Conservation (phyloP, 2,797 vertebrate genomes). For the Myotis pilosus region DNA sequence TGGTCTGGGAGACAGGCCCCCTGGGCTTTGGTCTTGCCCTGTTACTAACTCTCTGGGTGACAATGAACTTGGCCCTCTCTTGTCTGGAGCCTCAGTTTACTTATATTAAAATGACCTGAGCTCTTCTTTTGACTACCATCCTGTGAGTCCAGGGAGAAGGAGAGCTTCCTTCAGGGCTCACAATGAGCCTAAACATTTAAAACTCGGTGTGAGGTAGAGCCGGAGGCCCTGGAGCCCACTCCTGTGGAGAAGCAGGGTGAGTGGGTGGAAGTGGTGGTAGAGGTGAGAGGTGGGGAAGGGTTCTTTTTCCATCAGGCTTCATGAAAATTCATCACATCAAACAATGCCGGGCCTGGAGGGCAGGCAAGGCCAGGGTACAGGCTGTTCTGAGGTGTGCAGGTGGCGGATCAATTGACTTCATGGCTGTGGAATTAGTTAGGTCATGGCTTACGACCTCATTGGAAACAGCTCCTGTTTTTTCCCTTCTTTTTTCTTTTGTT, state of each 20-base stretch:
- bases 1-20: neutral
- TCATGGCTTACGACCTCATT: neutral
- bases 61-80: neutral
- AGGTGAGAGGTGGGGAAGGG: neutral
- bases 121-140: neutral
- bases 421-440: slow-evolving; percentile 45
- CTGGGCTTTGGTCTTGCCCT: neutral
- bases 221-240: neutral
- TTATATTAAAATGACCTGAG: neutral
- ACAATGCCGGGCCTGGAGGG: neutral
- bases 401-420: slow-evolving; percentile 5
- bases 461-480: slow-evolving; percentile 30
- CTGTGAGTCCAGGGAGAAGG: neutral
- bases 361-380: slow-evolving; percentile 27
- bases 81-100: neutral
- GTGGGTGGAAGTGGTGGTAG: neutral
- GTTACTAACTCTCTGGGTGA: neutral
- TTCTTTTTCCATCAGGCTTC: neutral
- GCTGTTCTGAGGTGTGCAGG: neutral
- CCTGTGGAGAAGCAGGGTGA: neutral
- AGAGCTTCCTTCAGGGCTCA: neutral
- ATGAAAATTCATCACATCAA: slow-evolving; percentile 23
- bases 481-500: slow-evolving; percentile 63
- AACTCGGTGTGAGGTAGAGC: neutral
- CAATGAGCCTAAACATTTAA: neutral